A percentile compares a stretch with the other conserved stretches of the same genome.
Conservation (phyloP, 2,113 vertebrate genomes). For the Pseudorhombus dupliciocellatus region DNA sequence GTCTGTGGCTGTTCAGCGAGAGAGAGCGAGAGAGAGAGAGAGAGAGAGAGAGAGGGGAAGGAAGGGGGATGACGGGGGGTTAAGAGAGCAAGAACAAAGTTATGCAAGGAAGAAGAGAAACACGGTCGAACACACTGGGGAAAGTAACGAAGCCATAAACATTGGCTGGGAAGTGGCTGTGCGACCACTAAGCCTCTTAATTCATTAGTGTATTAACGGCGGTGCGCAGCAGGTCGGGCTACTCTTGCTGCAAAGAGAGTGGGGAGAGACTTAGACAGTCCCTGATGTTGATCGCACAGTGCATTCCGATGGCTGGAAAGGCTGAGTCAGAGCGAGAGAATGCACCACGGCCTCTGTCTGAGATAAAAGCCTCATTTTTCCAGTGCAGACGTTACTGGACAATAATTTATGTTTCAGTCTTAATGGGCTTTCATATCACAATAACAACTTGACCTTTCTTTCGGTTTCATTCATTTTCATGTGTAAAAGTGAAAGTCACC, state of each 20-base stretch:
- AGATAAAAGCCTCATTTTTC: slow-evolving; percentile 41
- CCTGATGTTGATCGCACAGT: slow-evolving; percentile 39
- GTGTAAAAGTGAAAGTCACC: slow-evolving; percentile 36
- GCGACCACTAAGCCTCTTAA: slow-evolving; percentile 36
- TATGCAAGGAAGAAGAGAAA: not conserved
- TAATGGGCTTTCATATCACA: slow-evolving; percentile 9
- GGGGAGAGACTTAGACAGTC: slow-evolving; percentile 23
- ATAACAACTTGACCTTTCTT: not conserved
- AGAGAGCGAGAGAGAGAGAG: no score
- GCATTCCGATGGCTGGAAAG: slow-evolving; percentile 46
- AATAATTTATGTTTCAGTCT: slow-evolving; percentile 3
- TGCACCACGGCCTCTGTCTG: not conserved
- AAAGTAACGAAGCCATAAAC: not conserved
- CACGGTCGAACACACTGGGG: not conserved
- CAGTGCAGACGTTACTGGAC: slow-evolving; percentile 16
- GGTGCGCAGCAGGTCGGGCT: slow-evolving; percentile 20
- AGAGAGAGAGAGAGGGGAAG: no score
- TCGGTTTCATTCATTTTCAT: not conserved
- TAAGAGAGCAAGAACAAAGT: not conserved
- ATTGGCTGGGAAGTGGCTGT: slow-evolving; percentile 7
- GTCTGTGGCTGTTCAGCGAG: slow-evolving; percentile 47
- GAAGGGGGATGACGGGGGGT: not conserved
- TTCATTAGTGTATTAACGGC: slow-evolving; percentile 48
- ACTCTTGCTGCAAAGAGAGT: slow-evolving; percentile 29
- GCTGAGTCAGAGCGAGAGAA: slow-evolving; percentile 42